phyloP scores from a whole-genome alignment of 1,140 invertebrate genomes.

The Pachyrhynchus sulphureomaculatus region DNA sequence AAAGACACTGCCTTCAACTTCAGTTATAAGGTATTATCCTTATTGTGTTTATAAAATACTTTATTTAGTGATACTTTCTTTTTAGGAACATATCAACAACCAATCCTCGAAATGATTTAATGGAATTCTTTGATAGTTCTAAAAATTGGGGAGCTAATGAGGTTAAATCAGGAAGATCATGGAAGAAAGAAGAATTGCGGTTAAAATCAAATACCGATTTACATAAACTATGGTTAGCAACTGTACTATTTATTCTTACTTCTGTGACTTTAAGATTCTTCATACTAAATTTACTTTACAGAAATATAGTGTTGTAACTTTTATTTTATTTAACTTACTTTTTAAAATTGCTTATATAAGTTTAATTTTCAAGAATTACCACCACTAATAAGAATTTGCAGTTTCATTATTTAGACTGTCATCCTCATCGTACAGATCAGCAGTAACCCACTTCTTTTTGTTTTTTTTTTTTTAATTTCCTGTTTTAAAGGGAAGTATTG shows the following conservation, averaged over 20 bases:
- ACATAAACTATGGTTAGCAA: constrained; percentile 91
- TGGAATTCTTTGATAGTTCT: constrained; percentile 92
- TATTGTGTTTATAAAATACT: not conserved
- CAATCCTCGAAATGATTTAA: constrained; percentile 52
- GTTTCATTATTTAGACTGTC: no score
- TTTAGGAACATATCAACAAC: constrained; percentile 29
- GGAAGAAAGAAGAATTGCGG: constrained; percentile 88
- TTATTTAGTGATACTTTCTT: not conserved
- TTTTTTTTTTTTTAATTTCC: no score
- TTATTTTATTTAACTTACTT: no score
- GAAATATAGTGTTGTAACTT: no score
- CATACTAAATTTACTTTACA: no score
- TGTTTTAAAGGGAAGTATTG: no score
- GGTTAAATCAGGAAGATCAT: constrained; percentile 83
- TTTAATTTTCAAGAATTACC: no score
- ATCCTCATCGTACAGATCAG: no score
- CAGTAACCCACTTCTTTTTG: no score
- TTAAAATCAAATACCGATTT: constrained; percentile 95
- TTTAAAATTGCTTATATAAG: no score
- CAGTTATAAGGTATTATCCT: not conserved
- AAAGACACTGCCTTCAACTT: not conserved
- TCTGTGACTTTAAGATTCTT: not conserved
- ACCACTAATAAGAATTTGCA: no score
- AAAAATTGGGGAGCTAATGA: constrained; percentile 81
- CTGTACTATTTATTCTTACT: constrained; percentile 21